Evolutionary conservation across 2,888 invertebrate genomes (phyloP), one percentile per base, ranked within the genome.

Genomic region (Agrilus biguttatus): DNA sequence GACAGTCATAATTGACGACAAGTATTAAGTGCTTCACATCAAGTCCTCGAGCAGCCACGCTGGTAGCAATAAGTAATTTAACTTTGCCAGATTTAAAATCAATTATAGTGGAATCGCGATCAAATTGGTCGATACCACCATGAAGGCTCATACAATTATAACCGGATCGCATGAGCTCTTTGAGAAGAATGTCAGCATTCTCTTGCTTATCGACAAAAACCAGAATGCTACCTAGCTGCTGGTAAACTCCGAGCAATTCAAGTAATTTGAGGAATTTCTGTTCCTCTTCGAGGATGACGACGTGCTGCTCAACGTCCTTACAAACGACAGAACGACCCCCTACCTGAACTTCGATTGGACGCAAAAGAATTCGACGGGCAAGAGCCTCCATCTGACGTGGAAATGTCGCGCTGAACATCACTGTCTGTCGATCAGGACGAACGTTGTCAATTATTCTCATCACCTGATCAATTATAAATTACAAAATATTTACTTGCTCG

Each of bases 181-280:
- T 91, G 36, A 93, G 69, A 14, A 95, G 67, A 23, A 86, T 86
- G 61, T 96, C 96, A 0, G 96, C 96, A 59, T 92, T 88, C 64
- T 97, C 97, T 67, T 98, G 97, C 59, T 96, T 96, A 61, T 98
- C 97, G 8, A 97, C 97, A 65, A 98, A 98, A 28, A 98, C 88
- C 52, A 98, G 88, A 39, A 89, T 86, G 60, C 89, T 89, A 37
- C 98, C 98, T 57, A 83, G 74, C 59, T 91, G 84, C 55, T 90
- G 90, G 68, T 90, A 96, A 39, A 88, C 70, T 0, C 96, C 96
- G n/a, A 99, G 72, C n/a, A 99, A 70, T 64, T 99, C 98, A 8
- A 99, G 69, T 1, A 99, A 72, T 66, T 99, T 99, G 56, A 97
- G 81, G 70, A 96, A 93, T 63, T 99, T 99, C 35, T 93, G 87